A percentile compares a stretch with the other conserved stretches of the same genome.
Evolutionary conservation across 2,888 invertebrate species (phyloP).

Genomic region (Kryphioiulus occultus): DNA sequence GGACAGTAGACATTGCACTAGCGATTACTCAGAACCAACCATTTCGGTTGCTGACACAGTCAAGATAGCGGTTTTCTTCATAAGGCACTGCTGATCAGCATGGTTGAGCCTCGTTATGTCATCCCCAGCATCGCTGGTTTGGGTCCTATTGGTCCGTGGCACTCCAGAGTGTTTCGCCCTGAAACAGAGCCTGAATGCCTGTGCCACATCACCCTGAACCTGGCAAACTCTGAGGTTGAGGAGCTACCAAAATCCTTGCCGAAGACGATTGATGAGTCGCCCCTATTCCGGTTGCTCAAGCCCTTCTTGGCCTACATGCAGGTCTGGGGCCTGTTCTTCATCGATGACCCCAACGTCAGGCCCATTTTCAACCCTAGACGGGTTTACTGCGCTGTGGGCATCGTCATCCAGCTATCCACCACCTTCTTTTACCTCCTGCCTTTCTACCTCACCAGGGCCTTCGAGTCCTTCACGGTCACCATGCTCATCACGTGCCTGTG

Average conservation of each 20-base stretch:
- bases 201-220: conserved; percentile 41
- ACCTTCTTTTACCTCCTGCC: conserved; percentile 31
- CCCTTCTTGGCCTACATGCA: conserved; percentile 28
- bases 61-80: not conserved
- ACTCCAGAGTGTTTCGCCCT: not conserved
- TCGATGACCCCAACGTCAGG: not conserved
- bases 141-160: not conserved
- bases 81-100: not conserved
- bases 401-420: conserved; percentile 20
- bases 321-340: conserved; percentile 30
- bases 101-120: not conserved
- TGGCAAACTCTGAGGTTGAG: not conserved
- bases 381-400: conserved; percentile 18
- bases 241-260: conserved; percentile 10
- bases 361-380: not conserved
- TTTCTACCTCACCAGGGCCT: conserved; percentile 3
- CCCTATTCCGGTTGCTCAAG: not conserved
- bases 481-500: conserved; percentile 44
- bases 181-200: not conserved
- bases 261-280: not conserved
- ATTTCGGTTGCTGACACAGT: not conserved
- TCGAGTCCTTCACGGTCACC: conserved; percentile 41
- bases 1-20: not conserved
- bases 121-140: not conserved
- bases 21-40: not conserved